Percentiles rank a stretch among this genome's conserved stretches.
Evolutionary conservation across 2,888 invertebrate genomes (phyloP).

Genomic region (Chymomyza fuscimana): DNA sequence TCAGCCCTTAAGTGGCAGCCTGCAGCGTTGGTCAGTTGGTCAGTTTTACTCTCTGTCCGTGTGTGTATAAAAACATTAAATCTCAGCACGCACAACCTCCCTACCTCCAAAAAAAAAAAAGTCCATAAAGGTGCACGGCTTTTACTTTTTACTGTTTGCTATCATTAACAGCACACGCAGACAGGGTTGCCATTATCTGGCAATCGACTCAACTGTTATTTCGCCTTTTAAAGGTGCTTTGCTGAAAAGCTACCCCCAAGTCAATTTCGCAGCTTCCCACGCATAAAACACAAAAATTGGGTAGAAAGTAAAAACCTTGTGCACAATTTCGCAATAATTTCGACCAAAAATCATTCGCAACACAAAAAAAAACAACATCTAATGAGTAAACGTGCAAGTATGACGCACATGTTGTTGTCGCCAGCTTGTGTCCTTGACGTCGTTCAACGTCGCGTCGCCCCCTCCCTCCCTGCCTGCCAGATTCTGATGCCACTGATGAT

Average conservation of each 20-base stretch:
- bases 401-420: slow-evolving; percentile 66
- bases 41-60: slow-evolving; percentile 28
- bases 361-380: slow-evolving; percentile 43
- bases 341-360: slow-evolving; percentile 39
- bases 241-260: slow-evolving; percentile 11
- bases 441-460: slow-evolving; percentile 14
- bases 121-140: slow-evolving; percentile 66
- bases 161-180: slow-evolving; percentile 32
- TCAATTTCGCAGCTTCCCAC: slow-evolving; percentile 24
- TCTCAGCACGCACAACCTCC: slow-evolving; percentile 52
- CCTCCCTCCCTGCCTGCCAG: neutral
- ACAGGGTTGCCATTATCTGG: slow-evolving; percentile 13
- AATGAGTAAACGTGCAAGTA: slow-evolving; percentile 72
- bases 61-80: slow-evolving; percentile 63
- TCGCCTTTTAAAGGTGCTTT: neutral
- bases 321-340: slow-evolving; percentile 63
- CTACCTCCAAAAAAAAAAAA: too few relatives aligned
- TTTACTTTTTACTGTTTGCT: slow-evolving; percentile 51
- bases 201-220: slow-evolving; percentile 22
- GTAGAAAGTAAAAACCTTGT: too few relatives aligned
- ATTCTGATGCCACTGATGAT: slow-evolving; percentile 30
- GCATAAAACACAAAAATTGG: slow-evolving; percentile 1
- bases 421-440: slow-evolving; percentile 65
- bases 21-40: neutral
- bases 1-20: slow-evolving; percentile 46